Percentiles rank a stretch among this genome's conserved stretches.
phyloP scores from a whole-genome alignment of 1,140 invertebrate genomes.

The honey bee (Apis mellifera) region DNA sequence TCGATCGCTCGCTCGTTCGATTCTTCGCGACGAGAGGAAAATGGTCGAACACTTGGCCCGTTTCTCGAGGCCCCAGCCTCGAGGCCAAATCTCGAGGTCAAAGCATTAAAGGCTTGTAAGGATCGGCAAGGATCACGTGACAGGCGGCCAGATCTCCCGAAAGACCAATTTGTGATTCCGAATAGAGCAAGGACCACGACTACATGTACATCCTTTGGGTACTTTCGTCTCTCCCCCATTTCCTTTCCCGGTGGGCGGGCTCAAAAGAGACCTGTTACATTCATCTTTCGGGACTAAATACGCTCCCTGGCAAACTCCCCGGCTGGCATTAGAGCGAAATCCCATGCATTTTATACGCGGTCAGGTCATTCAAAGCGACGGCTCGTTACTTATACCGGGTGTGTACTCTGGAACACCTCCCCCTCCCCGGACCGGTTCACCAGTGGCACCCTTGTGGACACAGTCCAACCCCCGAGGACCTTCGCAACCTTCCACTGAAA shows the following conservation, averaged over 20 bases:
- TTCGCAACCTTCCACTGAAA: constrained; percentile 47
- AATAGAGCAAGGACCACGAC: constrained; percentile 59
- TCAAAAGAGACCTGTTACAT: constrained; percentile 77
- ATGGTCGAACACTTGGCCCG: neutral
- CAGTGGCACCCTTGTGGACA: constrained; percentile 71
- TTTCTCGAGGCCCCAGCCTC: constrained; percentile 24
- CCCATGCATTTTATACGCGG: constrained; percentile 80
- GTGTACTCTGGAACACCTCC: constrained; percentile 66
- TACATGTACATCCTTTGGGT: constrained; percentile 57
- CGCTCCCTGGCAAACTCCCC: constrained; percentile 70
- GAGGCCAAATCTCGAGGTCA: constrained; percentile 39
- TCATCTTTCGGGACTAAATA: constrained; percentile 74
- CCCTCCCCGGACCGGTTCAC: constrained; percentile 9
- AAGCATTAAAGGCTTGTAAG: constrained; percentile 32
- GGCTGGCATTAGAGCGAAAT: constrained; percentile 74
- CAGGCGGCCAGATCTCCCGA: constrained; percentile 36
- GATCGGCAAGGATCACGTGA: constrained; percentile 44
- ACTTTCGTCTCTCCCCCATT: constrained; percentile 55
- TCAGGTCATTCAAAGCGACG: constrained; percentile 73
- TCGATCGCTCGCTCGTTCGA: neutral
- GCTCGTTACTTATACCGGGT: constrained; percentile 68
- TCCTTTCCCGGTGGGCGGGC: constrained; percentile 62
- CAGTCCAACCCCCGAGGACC: constrained; percentile 60
- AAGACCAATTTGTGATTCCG: constrained; percentile 61
- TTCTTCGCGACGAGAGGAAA: neutral